phyloP scores from a whole-genome alignment of 2,797 vertebrate genomes.

The Coregonus ussuriensis region DNA sequence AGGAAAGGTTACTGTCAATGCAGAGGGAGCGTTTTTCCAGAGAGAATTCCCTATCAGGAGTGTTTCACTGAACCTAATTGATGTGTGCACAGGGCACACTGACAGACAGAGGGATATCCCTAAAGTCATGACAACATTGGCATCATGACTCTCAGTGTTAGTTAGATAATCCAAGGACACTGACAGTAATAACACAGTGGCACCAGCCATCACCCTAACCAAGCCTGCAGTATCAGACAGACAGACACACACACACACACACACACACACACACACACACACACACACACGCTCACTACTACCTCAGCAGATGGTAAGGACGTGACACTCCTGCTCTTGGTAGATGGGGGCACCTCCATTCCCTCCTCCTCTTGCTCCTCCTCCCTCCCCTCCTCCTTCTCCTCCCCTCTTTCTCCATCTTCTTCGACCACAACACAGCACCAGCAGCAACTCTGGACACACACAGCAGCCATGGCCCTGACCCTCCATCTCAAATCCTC shows the following conservation, averaged over 20 bases:
- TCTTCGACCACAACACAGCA: conserved; percentile 48
- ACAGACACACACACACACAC: conserved; percentile 25
- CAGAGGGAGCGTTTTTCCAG: background rate
- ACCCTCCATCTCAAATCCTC: conserved; percentile 72
- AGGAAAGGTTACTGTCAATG: background rate
- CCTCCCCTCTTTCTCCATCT: conserved; percentile 5
- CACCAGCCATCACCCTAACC: background rate
- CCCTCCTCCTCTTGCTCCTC: conserved; percentile 38
- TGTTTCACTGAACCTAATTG: background rate
- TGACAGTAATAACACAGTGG: background rate
- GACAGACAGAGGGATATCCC: background rate
- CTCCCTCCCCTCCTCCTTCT: conserved; percentile 19
- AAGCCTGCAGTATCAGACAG: background rate
- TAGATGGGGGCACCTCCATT: conserved; percentile 34
- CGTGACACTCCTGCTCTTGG: conserved; percentile 55
- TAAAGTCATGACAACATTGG: background rate
- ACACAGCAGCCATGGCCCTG: conserved; percentile 54
- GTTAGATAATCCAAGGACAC: background rate
- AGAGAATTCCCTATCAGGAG: background rate
- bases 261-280: conserved; percentile 11
- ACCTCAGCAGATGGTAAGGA: conserved; percentile 65
- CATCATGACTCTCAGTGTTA: background rate
- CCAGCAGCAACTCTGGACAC: conserved; percentile 68
- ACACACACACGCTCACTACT: conserved; percentile 23
- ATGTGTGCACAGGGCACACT: background rate